phyloP scores from a whole-genome alignment of 2,888 invertebrate species.

The Calephelis perditalis region DNA sequence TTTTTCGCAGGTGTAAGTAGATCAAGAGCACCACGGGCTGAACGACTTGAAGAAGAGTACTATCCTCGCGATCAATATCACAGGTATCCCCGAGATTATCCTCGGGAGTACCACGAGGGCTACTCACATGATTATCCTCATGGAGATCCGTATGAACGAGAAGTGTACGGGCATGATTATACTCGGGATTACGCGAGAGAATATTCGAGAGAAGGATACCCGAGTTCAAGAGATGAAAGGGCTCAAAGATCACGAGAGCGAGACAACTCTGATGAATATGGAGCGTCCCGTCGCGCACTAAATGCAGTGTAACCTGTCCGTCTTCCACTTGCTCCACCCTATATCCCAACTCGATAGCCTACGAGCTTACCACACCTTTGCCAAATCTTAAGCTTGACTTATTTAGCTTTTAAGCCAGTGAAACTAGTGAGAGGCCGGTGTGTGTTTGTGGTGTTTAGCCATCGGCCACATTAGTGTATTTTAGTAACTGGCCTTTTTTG shows the following conservation, averaged over 20 bases:
- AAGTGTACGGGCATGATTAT: slow-evolving; percentile 55
- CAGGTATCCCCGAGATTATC: slow-evolving; percentile 39
- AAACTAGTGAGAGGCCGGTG: slow-evolving; percentile 28
- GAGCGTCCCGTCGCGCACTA: slow-evolving; percentile 82
- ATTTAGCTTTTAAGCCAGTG: slow-evolving; percentile 26
- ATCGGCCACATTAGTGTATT: slow-evolving; percentile 27
- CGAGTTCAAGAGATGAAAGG: slow-evolving; percentile 64
- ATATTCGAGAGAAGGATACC: slow-evolving; percentile 73
- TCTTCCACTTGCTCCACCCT: slow-evolving; percentile 20
- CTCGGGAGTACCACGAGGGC: slow-evolving; percentile 48
- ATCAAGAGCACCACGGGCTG: slow-evolving; percentile 70
- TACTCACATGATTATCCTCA: slow-evolving; percentile 44
- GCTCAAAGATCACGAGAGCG: slow-evolving; percentile 59
- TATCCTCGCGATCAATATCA: slow-evolving; percentile 39
- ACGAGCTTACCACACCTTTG: slow-evolving; percentile 16
- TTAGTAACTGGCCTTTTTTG: slow-evolving; percentile 27
- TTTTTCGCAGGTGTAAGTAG: slow-evolving; percentile 49
- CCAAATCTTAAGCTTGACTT: slow-evolving; percentile 20
- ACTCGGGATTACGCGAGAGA: slow-evolving; percentile 60
- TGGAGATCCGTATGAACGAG: slow-evolving; percentile 54
- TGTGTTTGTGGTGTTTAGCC: slow-evolving; percentile 21
- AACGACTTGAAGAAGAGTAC: slow-evolving; percentile 78
- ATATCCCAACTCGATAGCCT: slow-evolving; percentile 21
- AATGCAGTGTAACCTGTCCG: slow-evolving; percentile 82
- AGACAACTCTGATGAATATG: slow-evolving; percentile 74